Evolutionary conservation across 2,797 vertebrate species (phyloP).

Genomic region (Eulemur coronatus): DNA sequence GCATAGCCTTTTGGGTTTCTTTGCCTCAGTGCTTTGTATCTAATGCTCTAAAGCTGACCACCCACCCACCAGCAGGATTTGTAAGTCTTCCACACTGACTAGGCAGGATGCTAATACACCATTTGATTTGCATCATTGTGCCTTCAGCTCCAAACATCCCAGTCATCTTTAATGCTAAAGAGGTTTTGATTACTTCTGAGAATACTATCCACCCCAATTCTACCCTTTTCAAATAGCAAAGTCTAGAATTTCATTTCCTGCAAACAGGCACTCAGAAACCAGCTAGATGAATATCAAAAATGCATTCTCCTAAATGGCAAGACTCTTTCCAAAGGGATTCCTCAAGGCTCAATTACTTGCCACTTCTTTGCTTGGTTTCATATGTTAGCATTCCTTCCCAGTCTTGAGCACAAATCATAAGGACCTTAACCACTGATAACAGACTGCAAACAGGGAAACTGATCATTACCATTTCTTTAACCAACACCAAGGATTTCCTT

Average conservation of each 20-base stretch:
- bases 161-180: constrained; percentile 56
- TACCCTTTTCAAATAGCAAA: constrained; percentile 66
- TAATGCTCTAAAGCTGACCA: background rate
- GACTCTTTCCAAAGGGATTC: constrained; percentile 64
- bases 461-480: constrained; percentile 69
- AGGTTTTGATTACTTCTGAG: constrained; percentile 75
- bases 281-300: constrained; percentile 70
- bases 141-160: constrained; percentile 14
- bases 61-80: background rate
- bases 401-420: constrained; percentile 61
- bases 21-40: background rate
- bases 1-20: background rate
- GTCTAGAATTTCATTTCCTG: constrained; percentile 73
- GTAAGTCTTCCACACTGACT: background rate
- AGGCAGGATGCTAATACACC: background rate
- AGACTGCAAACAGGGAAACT: constrained; percentile 73
- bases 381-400: constrained; percentile 72
- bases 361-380: constrained; percentile 80
- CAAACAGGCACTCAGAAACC: constrained; percentile 70
- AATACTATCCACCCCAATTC: constrained; percentile 7
- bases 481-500: constrained; percentile 54
- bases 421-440: constrained; percentile 74
- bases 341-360: constrained; percentile 80
- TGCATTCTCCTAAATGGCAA: constrained; percentile 71
- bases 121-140: constrained; percentile 19